A percentile compares a stretch with the other conserved stretches of the same genome.
Conservation (phyloP, 1,140 invertebrate genomes). For the Pogonus chalceus region DNA sequence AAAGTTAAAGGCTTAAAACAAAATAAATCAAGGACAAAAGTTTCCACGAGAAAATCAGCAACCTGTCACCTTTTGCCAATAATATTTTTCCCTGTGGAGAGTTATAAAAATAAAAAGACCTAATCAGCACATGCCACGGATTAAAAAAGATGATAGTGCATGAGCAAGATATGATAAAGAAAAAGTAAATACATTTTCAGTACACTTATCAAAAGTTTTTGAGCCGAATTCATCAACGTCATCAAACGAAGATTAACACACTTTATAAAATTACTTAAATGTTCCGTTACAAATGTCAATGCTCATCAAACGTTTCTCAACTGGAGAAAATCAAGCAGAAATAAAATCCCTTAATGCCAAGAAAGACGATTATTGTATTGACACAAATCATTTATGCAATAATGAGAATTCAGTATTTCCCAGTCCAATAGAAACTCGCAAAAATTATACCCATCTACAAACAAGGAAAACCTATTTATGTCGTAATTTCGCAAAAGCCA, state of each 20-base stretch:
- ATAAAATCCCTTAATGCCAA: constrained; percentile 14
- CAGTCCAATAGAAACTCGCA: constrained; percentile 28
- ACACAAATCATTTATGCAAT: constrained; percentile 15
- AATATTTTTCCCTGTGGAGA: neutral
- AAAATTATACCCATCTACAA: constrained; percentile 29
- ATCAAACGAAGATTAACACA: neutral
- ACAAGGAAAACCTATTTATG: constrained; percentile 24
- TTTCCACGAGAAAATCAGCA: neutral
- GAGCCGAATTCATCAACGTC: constrained; percentile 3
- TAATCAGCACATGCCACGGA: neutral
- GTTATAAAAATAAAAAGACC: neutral
- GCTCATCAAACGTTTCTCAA: neutral
- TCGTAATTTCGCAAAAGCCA: constrained; percentile 25
- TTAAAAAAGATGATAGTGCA: neutral
- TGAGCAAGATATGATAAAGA: neutral
- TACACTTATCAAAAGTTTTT: neutral
- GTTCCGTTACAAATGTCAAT: neutral
- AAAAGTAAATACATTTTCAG: neutral
- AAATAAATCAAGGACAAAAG: neutral
- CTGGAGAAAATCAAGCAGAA: constrained; percentile 3
- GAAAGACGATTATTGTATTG: constrained; percentile 16
- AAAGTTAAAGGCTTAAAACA: neutral
- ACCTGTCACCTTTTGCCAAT: neutral
- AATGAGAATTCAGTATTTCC: constrained; percentile 17
- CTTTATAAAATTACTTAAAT: neutral